Evolutionary conservation across 2,888 invertebrate species (phyloP), one percentile per base, ranked within the genome.

Genomic region (Chydorus sphaericus): DNA sequence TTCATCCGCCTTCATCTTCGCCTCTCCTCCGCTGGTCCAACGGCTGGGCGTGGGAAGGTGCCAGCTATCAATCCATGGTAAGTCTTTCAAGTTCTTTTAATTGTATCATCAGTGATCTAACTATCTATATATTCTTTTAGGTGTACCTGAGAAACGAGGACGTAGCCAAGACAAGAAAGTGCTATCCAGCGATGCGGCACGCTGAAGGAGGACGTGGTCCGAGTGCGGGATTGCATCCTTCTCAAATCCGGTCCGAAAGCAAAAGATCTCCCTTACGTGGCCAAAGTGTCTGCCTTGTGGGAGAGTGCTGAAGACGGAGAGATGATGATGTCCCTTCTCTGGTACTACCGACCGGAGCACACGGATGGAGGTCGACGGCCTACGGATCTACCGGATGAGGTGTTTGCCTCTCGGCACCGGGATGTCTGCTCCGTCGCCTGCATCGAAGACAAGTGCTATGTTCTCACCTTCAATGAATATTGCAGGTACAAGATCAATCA

Each of bases 321-420:
- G 73, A 93, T 94, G 91, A 92, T 92, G 91, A 86, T 94, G 75
- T 91, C 91, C 4, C 74, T 96, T 59, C 75, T 94, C 62, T 96
- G 96, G 96, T 96, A 93, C 75, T 96, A 96, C 73, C 81, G 94
- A 65, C 94, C 94, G 1, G 96, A 96, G 73, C 94, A 96, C 72
- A 92, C 93, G 16, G 93, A 93, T 66, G 83, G 82, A 66, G 93
- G 92, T 26, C 79, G 88, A 30, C 79, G 81, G 65, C 77, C 81
- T 16, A 77, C 77, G 52, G 89, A 92, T 70, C 83, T 85, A 67
- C 80, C 82, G 11, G 90, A 90, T 68, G 96, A 96, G 72, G 85
- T 96, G 58, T 96, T 93, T 72, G 94, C 96, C 48, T 94, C 93
- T 23, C 81, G 90, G 58, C 96, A 96, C 71, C 81, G 89, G 60